Base-by-base conservation (phyloP, 1,140 invertebrate species). In the Nomia melanderi region DNA sequence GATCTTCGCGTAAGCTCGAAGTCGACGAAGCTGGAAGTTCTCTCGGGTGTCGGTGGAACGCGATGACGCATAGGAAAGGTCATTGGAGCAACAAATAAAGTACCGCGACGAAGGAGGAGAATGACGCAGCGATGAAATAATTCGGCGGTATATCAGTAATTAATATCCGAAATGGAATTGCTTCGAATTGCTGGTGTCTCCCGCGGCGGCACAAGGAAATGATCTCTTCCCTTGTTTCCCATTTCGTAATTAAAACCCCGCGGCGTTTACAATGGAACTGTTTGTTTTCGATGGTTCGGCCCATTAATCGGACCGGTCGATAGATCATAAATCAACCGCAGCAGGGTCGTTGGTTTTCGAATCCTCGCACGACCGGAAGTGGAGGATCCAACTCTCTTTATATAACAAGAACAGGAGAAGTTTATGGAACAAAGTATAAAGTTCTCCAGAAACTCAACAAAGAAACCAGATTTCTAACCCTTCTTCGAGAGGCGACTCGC, bases 91-190 rank as follows among this genome's bases (percentile, higher is more conserved):
- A 31, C 27, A 20, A 31, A 11, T 56, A 29, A 54, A 1, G 1
- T 54, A 1, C 11, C 23, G 25, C 12, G 17, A 57, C 31, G 20
- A 57, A 31, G 54, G 27, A 29, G 3, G 11, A 27, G 11, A 36
- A 36, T 29, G 29, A 36, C 14, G 33, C 8, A 31, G 12, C 39
- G 4, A 1, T 62, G 41, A 47, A 47, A 67, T 67, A 75, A 75
- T 67, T 75, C 50, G 27, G 23, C 20, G 7, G 29, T 3, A 27
- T 56, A 47, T 25, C 36, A 25, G 39, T 36, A 57, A 41, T 74
- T 57, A 57, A 74, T 65, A 8, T 14, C 2, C 17, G 2, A n/a
- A 14, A 59, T 47, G n/a, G 29, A 75, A 75, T 66, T 57, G 9
- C 33, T 60, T 9, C 12, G 59, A 14, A 60, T 39, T 60, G 25